A percentile compares a stretch with the other conserved stretches of the same genome.
phyloP scores from a whole-genome alignment of 2,113 vertebrate species.

The Nycticryphes semicollaris region DNA sequence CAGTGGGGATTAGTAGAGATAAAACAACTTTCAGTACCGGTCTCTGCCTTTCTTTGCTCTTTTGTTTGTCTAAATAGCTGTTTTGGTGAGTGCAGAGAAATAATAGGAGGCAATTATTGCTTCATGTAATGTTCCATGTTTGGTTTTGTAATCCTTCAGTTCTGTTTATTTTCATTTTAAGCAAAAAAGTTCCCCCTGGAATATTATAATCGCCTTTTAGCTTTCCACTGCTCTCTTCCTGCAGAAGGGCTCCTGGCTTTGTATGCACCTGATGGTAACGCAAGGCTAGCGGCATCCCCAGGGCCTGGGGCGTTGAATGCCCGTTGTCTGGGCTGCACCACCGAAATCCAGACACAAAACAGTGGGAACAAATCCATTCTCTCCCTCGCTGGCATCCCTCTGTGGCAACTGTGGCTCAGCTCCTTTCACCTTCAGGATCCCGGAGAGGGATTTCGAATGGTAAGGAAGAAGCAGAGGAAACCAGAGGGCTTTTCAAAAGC shows the following conservation, averaged over 20 bases:
- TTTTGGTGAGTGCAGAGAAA: conserved; percentile 78
- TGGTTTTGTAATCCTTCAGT: conserved; percentile 81
- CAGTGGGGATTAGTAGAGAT: conserved; percentile 69
- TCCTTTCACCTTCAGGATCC: conserved; percentile 30
- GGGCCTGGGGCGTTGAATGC: background rate
- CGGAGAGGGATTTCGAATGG: background rate
- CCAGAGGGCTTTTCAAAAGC: conserved; percentile 30
- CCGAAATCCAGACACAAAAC: background rate
- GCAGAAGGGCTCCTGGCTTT: conserved; percentile 43
- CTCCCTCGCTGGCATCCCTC: background rate
- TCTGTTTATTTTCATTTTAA: conserved; percentile 77
- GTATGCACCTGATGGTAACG: conserved; percentile 60
- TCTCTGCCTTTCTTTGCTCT: conserved; percentile 65
- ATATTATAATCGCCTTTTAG: conserved; percentile 77
- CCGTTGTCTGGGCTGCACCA: background rate
- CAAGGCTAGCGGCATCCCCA: conserved; percentile 36
- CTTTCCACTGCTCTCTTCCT: conserved; percentile 13
- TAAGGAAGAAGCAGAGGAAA: background rate
- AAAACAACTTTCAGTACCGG: conserved; percentile 61
- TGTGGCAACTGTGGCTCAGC: background rate
- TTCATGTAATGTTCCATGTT: conserved; percentile 79
- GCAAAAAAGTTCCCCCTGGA: conserved; percentile 77
- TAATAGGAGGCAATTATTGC: conserved; percentile 82
- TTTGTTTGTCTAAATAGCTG: conserved; percentile 81
- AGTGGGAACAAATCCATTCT: background rate